Conservation (phyloP, 2,113 vertebrate species). For the Procavia capensis region DNA sequence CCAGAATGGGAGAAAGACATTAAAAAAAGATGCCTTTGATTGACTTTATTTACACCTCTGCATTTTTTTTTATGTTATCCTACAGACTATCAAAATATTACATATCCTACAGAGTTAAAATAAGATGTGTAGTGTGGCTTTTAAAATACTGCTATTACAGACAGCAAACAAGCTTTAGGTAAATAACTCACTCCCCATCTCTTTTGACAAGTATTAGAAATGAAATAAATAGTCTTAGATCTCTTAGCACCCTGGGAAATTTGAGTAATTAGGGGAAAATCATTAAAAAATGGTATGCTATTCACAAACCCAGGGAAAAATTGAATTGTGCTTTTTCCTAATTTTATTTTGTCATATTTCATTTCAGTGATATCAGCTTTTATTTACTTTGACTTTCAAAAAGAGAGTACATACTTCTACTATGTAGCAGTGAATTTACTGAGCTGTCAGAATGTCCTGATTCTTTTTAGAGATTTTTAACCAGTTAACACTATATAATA, state of each 20-base stretch:
- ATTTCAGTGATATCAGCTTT: neutral
- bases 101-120: conserved; percentile 53
- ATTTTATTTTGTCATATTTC: conserved; percentile 43
- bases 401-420: neutral
- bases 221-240: conserved; percentile 8
- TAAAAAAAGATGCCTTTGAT: conserved; percentile 37
- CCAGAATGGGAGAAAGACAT: conserved; percentile 19
- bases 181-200: neutral
- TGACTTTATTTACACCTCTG: conserved; percentile 65
- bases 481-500: conserved; percentile 21
- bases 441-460: conserved; percentile 37
- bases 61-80: conserved; percentile 43
- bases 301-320: neutral
- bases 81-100: conserved; percentile 50
- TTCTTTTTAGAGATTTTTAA: conserved; percentile 60
- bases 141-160: conserved; percentile 11
- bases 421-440: conserved; percentile 30
- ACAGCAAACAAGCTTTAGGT: conserved; percentile 26
- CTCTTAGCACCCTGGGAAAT: neutral
- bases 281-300: conserved; percentile 14
- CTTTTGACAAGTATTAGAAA: neutral
- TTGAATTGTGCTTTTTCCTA: neutral
- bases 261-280: neutral
- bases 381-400: conserved; percentile 52
- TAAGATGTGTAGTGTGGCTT: conserved; percentile 51